Percentiles rank a stretch among this genome's conserved stretches.
Evolutionary conservation across 2,888 invertebrate genomes (phyloP).

Genomic region (Amaurobius ferox): DNA sequence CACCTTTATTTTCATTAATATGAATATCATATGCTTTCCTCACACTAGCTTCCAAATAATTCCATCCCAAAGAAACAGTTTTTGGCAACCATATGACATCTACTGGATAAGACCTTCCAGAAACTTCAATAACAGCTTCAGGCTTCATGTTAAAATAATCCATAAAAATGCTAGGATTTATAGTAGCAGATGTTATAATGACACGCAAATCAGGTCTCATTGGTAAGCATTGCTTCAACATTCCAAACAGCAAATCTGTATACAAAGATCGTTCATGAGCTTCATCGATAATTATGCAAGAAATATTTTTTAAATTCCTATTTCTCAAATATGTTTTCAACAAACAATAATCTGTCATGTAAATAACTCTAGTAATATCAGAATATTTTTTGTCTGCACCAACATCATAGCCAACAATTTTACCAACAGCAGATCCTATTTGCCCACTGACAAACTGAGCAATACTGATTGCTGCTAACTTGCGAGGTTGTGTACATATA

Average conservation of each 20-base stretch:
- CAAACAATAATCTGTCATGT: conserved; percentile 77
- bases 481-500: conserved; percentile 78
- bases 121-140: conserved; percentile 76
- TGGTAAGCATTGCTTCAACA: conserved; percentile 76
- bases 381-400: conserved; percentile 74
- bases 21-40: conserved; percentile 76
- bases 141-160: conserved; percentile 75
- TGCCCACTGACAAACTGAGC: conserved; percentile 77
- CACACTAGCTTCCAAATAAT: conserved; percentile 75
- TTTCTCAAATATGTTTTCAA: conserved; percentile 77
- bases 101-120: conserved; percentile 77
- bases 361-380: conserved; percentile 76
- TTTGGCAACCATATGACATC: conserved; percentile 75
- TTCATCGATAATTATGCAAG: conserved; percentile 77
- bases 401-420: conserved; percentile 75
- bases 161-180: conserved; percentile 77
- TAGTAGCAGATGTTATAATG: conserved; percentile 78
- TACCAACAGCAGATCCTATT: conserved; percentile 75
- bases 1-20: conserved; percentile 75
- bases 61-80: conserved; percentile 69
- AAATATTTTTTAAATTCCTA: conserved; percentile 74
- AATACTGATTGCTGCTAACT: conserved; percentile 77
- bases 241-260: conserved; percentile 78
- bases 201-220: conserved; percentile 76
- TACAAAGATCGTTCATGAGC: conserved; percentile 78